A percentile compares a stretch with the other conserved stretches of the same genome.
These are phyloP conservation scores for Equus quagga DNA, from an alignment of 2,113 vertebrate genomes.

Conservation along the genomic window DNA sequence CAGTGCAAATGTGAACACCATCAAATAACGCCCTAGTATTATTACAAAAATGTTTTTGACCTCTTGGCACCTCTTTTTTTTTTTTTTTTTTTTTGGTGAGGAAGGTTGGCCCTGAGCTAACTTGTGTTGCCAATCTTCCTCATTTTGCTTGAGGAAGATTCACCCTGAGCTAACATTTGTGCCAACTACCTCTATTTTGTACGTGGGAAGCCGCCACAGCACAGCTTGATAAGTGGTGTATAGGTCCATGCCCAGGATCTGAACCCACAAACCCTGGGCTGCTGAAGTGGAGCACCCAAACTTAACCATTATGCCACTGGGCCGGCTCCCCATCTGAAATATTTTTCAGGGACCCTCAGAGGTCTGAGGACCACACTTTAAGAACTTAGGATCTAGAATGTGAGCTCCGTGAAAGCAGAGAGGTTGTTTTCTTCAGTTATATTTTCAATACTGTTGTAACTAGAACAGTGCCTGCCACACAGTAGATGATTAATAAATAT, in stretches of 20 bases:
- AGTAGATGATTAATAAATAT: not conserved
- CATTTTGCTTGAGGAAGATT: no score
- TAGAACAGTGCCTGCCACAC: not conserved
- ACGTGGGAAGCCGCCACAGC: no score
- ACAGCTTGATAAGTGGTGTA: no score
- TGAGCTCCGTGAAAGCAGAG: not conserved
- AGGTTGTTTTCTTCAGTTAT: not conserved
- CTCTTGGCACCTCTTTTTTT: not conserved
- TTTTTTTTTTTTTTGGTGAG: no score
- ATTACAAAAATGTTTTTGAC: not conserved
- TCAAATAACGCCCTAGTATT: not conserved
- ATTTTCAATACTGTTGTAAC: not conserved
- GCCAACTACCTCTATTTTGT: no score
- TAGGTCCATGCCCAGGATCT: no score
- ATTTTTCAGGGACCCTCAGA: not conserved
- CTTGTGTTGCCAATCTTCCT: no score
- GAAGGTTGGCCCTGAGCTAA: no score
- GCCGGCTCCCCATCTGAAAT: not conserved
- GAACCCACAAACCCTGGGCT: no score
- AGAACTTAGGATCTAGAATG: not conserved
- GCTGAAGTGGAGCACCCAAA: no score
- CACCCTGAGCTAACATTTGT: no score
- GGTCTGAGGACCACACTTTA: not conserved
- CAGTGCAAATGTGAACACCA: not conserved
- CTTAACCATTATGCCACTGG: no score